Evolutionary conservation across 2,888 invertebrate genomes (phyloP).

Genomic region (Lithophane socia): DNA sequence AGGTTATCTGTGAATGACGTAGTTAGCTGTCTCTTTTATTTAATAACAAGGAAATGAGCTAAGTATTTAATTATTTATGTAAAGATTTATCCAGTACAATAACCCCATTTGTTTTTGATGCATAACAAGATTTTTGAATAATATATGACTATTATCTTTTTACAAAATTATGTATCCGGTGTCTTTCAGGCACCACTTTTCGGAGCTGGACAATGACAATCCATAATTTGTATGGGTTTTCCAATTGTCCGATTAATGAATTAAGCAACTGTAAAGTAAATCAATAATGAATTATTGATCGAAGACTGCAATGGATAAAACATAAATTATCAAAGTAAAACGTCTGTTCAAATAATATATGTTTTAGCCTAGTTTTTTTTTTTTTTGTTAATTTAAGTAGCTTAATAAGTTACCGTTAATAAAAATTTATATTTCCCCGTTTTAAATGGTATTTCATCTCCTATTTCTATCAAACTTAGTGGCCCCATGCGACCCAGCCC

Average conservation of each 20-base stretch:
- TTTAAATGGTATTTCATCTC: background rate
- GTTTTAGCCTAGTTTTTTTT: background rate
- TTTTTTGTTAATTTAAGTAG: too few relatives aligned
- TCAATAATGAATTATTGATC: too few relatives aligned
- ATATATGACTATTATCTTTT: background rate
- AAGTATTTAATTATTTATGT: background rate
- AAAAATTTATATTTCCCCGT: too few relatives aligned
- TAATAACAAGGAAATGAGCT: background rate
- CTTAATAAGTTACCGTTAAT: too few relatives aligned
- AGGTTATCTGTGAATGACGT: conserved; percentile 14
- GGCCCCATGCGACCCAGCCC: conserved; percentile 19
- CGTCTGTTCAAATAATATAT: background rate
- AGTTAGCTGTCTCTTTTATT: background rate
- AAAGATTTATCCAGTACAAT: background rate
- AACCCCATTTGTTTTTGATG: background rate
- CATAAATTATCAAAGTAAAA: background rate
- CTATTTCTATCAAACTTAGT: conserved; percentile 18
- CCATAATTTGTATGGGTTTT: background rate
- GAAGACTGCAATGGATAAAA: background rate
- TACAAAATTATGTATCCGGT: background rate
- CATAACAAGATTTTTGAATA: background rate
- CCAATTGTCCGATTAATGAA: too few relatives aligned
- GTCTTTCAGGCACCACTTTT: too few relatives aligned
- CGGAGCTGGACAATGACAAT: background rate
- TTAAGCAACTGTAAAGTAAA: background rate